These are phyloP conservation scores for Pseudochaenichthys georgianus DNA, from an alignment of 2,797 vertebrate species.

Conservation along the genomic window DNA sequence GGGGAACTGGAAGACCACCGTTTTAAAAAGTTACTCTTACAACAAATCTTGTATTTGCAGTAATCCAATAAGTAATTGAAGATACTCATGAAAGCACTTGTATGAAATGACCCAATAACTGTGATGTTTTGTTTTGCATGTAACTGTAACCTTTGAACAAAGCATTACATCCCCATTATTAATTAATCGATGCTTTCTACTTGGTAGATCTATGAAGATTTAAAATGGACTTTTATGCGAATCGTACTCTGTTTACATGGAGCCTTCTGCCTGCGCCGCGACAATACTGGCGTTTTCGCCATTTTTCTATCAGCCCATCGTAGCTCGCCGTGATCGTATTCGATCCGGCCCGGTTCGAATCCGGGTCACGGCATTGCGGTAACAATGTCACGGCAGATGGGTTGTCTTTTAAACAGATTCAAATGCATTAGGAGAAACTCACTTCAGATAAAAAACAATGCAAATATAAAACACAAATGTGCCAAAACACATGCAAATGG, in stretches of 20 bases:
- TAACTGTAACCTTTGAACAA: neutral
- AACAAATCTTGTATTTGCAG: neutral
- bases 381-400: no score
- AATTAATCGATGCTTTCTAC: neutral
- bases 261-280: no score
- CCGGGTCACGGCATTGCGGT: no score
- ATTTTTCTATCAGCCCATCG: no score
- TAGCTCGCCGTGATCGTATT: no score
- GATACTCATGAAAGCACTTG: neutral
- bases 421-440: no score
- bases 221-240: neutral
- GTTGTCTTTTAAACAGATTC: no score
- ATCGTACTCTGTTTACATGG: neutral
- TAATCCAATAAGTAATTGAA: neutral
- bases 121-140: neutral
- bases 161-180: neutral
- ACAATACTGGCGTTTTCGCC: accelerated
- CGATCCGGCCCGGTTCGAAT: no score
- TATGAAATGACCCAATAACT: no score
- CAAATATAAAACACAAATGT: no score
- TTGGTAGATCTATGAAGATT: neutral
- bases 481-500: no score
- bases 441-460: no score
- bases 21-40: neutral
- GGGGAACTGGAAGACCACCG: neutral